Evolutionary conservation across 2,888 invertebrate genomes (phyloP), one percentile per base, ranked within the genome.

Genomic region (Luperina nickerlii): DNA sequence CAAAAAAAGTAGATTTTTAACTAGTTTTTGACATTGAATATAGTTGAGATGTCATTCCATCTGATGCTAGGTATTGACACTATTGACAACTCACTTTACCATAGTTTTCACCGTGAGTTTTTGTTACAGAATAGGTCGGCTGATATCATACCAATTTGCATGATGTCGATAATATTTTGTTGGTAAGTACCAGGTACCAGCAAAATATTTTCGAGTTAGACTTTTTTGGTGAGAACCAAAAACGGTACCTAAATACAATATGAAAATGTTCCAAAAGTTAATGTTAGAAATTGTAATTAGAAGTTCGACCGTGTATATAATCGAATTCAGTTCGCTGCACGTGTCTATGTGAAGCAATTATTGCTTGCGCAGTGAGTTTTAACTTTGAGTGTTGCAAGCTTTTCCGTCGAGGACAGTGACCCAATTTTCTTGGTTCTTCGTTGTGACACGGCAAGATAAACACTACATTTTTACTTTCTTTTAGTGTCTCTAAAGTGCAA

Each of bases 261-360:
- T 20, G n/a, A 48, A 69, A 73, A 51, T 77, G 54, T 42, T 66
- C 24, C 32, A 63, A 83, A 87, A 71, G 45, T 74, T 66, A 38
- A 45, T 45, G 68, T 72, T 48, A 20, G 57, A 66, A 75, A 70
- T 70, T 75, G 24, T 54, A 65, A 76, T 65, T 57, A 57, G 27
- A 73, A 20, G 45, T 67, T 66, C 71, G 54, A 60, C 60, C 27
- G 45, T 62, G 70, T 63, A 68, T 66, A 65, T 57, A 82, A 76
- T 48, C 27, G 57, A 45, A 62, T 68, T 75, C 38, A 48, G 57
- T 60, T 71, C 45, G 42, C 48, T 63, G 51, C 32, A 45, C 57
- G 69, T 67, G 67, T 60, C 42, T 74, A 76, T 82, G 62, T 74
- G 86, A 70, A 86, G 75, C 85, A 90, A 90, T 90, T 79, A 88